Evolutionary conservation across 2,797 vertebrate species (phyloP).

Genomic region (Adrianichthys oophorus): DNA sequence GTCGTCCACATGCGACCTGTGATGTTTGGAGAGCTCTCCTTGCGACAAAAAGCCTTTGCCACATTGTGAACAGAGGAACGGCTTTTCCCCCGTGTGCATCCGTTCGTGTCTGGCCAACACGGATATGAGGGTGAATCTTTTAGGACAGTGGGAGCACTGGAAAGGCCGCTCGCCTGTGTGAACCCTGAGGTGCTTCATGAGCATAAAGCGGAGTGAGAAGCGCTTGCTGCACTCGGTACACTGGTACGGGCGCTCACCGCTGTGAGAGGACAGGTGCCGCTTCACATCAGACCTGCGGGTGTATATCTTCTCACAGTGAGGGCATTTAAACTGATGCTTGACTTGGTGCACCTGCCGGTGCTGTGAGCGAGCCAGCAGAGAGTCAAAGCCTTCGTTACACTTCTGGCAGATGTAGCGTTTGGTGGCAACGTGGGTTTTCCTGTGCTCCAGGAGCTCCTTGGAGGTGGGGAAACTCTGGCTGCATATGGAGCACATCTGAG

Average conservation of each 20-base stretch:
- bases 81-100: constrained; percentile 82
- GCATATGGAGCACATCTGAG: constrained; percentile 81
- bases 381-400: constrained; percentile 76
- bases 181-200: constrained; percentile 72
- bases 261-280: constrained; percentile 74
- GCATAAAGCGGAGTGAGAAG: constrained; percentile 73
- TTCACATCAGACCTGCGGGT: constrained; percentile 76
- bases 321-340: constrained; percentile 71
- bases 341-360: constrained; percentile 70
- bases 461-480: constrained; percentile 57
- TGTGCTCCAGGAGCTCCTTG: constrained; percentile 68
- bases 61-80: constrained; percentile 81
- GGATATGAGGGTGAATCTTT: constrained; percentile 75
- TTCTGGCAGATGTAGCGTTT: constrained; percentile 74
- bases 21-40: constrained; percentile 79
- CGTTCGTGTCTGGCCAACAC: constrained; percentile 77
- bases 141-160: constrained; percentile 76
- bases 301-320: constrained; percentile 77
- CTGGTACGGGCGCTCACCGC: constrained; percentile 73
- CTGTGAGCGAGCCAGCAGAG: constrained; percentile 69
- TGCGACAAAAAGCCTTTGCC: constrained; percentile 78
- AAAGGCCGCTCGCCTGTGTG: constrained; percentile 78
- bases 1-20: constrained; percentile 74
- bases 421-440: constrained; percentile 60
- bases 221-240: constrained; percentile 73